These are phyloP conservation scores for Oasisia sp. DNA, from an alignment of 2,888 invertebrate species.

Conservation along the genomic window DNA sequence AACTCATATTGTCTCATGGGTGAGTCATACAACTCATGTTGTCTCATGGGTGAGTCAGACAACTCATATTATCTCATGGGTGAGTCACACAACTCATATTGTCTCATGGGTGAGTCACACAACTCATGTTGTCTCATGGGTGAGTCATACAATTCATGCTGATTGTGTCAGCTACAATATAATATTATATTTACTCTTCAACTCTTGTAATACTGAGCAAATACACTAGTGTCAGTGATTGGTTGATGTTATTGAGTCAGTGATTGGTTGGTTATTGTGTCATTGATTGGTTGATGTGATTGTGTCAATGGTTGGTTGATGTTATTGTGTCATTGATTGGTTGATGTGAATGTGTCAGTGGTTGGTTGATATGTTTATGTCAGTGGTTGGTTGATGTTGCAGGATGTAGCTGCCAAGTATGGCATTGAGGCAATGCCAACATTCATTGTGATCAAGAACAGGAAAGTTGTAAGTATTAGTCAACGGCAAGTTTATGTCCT, in stretches of 20 bases:
- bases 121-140: background rate
- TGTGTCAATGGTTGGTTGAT: background rate
- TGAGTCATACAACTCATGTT: background rate
- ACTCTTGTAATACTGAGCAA: too few relatives aligned
- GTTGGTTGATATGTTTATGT: background rate
- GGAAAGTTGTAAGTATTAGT: slow-evolving; percentile 12
- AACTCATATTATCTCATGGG: background rate
- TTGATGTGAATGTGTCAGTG: background rate
- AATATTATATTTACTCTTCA: too few relatives aligned
- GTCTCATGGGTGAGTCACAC: background rate
- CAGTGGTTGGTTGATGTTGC: slow-evolving; percentile 14
- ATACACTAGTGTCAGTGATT: too few relatives aligned
- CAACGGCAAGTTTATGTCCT: background rate
- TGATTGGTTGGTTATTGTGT: too few relatives aligned
- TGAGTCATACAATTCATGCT: too few relatives aligned
- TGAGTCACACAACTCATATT: background rate
- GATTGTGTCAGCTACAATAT: too few relatives aligned
- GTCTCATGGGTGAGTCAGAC: background rate
- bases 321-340: background rate
- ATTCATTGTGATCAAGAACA: slow-evolving; percentile 25
- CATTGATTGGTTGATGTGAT: too few relatives aligned
- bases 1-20: background rate
- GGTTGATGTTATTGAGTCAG: too few relatives aligned
- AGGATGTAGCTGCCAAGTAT: slow-evolving; percentile 27
- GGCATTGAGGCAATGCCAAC: slow-evolving; percentile 23